phyloP scores from a whole-genome alignment of 2,888 invertebrate species.

The Deilephila elpenor region DNA sequence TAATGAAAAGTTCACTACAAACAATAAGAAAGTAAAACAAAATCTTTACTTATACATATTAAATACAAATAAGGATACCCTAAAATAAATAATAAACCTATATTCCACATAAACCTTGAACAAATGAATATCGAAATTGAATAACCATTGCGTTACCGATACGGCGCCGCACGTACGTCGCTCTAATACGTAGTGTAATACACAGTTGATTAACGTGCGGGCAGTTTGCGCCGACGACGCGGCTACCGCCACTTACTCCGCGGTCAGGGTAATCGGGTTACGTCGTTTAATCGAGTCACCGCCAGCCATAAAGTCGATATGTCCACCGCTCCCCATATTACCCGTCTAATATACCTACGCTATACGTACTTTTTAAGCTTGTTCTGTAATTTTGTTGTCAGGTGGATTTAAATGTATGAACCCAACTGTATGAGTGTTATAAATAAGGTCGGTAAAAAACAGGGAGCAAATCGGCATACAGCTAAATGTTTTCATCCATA shows the following conservation, averaged over 20 bases:
- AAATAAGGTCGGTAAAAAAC: too few relatives aligned
- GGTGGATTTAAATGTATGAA: too few relatives aligned
- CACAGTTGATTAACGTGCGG: slow-evolving; percentile 57
- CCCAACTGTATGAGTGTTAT: too few relatives aligned
- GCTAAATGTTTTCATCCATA: too few relatives aligned
- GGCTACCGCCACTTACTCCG: slow-evolving; percentile 67
- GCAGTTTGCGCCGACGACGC: slow-evolving; percentile 56
- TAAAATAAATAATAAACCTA: too few relatives aligned
- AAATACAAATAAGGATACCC: too few relatives aligned
- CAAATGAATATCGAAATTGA: slow-evolving; percentile 42
- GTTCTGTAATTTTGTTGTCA: background rate
- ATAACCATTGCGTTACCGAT: slow-evolving; percentile 35
- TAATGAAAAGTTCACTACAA: too few relatives aligned
- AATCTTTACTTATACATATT: too few relatives aligned
- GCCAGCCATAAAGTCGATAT: slow-evolving; percentile 62
- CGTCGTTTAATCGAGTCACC: slow-evolving; percentile 73
- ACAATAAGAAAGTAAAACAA: too few relatives aligned
- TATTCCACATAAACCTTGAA: too few relatives aligned
- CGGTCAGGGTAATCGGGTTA: slow-evolving; percentile 77
- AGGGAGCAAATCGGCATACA: too few relatives aligned
- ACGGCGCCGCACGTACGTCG: slow-evolving; percentile 29
- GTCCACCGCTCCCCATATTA: slow-evolving; percentile 46
- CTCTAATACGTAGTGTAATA: slow-evolving; percentile 31
- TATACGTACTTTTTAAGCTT: background rate
- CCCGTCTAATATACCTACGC: slow-evolving; percentile 6